phyloP scores from a whole-genome alignment of 2,797 vertebrate genomes.

The Salarias fasciatus region DNA sequence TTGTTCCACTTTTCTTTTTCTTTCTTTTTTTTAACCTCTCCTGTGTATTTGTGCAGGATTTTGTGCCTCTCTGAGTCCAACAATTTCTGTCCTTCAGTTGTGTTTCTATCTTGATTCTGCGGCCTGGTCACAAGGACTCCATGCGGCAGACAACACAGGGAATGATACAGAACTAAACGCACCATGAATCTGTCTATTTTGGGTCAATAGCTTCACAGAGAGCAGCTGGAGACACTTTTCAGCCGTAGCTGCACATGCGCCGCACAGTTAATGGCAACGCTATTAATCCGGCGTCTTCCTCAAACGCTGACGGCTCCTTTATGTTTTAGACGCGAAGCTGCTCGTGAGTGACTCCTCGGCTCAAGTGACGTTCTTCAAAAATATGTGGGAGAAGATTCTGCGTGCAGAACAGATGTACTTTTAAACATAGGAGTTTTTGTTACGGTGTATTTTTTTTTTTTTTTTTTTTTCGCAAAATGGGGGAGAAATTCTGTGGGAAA shows the following conservation, averaged over 20 bases:
- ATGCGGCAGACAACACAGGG: constrained; percentile 55
- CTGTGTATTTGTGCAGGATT: constrained; percentile 8
- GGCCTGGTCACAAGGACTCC: constrained; percentile 72
- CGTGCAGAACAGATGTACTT: background rate
- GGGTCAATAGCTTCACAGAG: constrained; percentile 32
- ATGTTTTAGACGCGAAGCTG: constrained; percentile 13
- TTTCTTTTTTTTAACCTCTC: constrained; percentile 24
- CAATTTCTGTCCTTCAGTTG: constrained; percentile 21
- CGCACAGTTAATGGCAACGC: too few species aligned
- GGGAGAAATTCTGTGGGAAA: constrained; percentile 39
- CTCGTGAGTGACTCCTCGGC: background rate
- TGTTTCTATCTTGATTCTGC: constrained; percentile 54
- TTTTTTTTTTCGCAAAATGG: constrained; percentile 11
- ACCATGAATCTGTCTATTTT: constrained; percentile 57
- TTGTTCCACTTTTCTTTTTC: constrained; percentile 7
- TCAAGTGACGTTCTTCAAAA: too few species aligned
- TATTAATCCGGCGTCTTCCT: too few species aligned
- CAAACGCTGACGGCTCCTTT: background rate
- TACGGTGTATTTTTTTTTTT: background rate
- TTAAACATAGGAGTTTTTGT: constrained; percentile 9
- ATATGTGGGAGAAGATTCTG: too few species aligned
- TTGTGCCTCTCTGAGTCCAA: constrained; percentile 17
- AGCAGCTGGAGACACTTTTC: constrained; percentile 42
- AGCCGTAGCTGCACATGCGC: too few species aligned
- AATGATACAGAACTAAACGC: constrained; percentile 51